Conservation (phyloP, 2,797 vertebrate genomes). For the Gadopsis bispinosus region DNA sequence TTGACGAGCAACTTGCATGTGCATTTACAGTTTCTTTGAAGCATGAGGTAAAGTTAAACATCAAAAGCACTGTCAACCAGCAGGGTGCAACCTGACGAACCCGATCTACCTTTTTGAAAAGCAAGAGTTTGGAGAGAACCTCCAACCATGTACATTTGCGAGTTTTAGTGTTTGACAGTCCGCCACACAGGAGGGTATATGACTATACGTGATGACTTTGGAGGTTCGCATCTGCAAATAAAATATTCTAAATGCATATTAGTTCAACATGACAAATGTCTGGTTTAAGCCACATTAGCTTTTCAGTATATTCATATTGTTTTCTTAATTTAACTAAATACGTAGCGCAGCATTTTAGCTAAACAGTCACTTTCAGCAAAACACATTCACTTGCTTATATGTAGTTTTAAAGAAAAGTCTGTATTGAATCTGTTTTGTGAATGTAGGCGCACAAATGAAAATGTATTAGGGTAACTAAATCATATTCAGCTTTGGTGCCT, state of each 20-base stretch:
- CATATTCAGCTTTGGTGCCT: conserved; percentile 55
- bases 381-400: not conserved
- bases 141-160: not conserved
- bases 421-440: conserved; percentile 39
- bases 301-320: not conserved
- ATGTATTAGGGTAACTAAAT: conserved; percentile 49
- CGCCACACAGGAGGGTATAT: not conserved
- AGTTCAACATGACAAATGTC: not conserved
- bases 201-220: not conserved
- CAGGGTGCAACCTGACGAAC: not conserved
- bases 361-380: not conserved
- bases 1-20: not conserved
- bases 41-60: not conserved
- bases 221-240: not conserved
- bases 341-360: not conserved
- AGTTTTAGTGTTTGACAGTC: not conserved
- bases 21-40: not conserved
- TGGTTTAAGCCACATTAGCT: not conserved
- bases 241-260: not conserved
- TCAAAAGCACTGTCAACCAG: not conserved
- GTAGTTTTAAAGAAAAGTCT: conserved; percentile 30
- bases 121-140: not conserved
- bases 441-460: conserved; percentile 49
- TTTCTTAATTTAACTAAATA: conserved; percentile 16
- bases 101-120: not conserved